These are phyloP conservation scores for Agrypnia vestita DNA, from an alignment of 1,140 invertebrate genomes.

Conservation along the genomic window DNA sequence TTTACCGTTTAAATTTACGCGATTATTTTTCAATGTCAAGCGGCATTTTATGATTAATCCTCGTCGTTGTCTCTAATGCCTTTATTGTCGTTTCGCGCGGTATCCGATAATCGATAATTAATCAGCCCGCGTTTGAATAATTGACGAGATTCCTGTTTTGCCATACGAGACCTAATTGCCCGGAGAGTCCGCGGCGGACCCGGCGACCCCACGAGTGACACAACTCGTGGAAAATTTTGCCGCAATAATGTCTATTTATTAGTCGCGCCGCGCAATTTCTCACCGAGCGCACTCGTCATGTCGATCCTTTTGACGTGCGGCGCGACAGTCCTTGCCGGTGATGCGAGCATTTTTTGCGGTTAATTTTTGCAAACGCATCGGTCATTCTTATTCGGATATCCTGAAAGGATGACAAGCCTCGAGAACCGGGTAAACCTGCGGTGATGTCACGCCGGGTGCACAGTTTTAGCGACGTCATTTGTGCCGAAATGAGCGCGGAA, in stretches of 20 bases:
- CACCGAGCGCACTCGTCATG: not conserved
- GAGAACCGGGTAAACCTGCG: not conserved
- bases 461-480: too few relatives aligned
- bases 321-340: not conserved
- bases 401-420: constrained; percentile 7
- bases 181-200: too few relatives aligned
- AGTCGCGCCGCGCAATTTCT: not conserved
- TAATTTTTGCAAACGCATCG: not conserved
- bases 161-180: too few relatives aligned
- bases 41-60: not conserved
- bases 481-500: too few relatives aligned
- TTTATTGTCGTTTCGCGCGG: too few relatives aligned
- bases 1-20: too few relatives aligned
- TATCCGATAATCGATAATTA: too few relatives aligned
- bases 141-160: too few relatives aligned
- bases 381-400: not conserved
- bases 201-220: not conserved
- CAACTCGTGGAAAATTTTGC: not conserved
- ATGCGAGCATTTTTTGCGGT: constrained; percentile 5
- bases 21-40: not conserved
- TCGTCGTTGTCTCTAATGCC: too few relatives aligned
- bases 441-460: not conserved
- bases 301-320: not conserved
- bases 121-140: too few relatives aligned
- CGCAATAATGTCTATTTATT: not conserved